Evolutionary conservation across 2,888 invertebrate genomes (phyloP).

Genomic region (Argyra leucocephala): DNA sequence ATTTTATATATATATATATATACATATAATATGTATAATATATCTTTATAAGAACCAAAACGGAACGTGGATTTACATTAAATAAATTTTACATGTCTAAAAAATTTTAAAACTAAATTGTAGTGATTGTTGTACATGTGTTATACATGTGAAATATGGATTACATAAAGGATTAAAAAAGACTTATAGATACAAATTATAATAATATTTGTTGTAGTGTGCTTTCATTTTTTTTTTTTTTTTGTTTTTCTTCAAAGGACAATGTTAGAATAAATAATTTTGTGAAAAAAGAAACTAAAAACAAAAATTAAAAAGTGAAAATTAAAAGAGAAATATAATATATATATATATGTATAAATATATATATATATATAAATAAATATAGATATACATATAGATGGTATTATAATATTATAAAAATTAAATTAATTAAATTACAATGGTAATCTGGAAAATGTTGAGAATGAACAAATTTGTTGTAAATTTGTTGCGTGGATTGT

Average conservation of each 20-base stretch:
- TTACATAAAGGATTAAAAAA: neutral
- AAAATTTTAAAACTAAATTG: neutral
- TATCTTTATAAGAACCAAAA: too few relatives aligned
- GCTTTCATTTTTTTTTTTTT: too few relatives aligned
- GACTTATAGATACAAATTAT: too few relatives aligned
- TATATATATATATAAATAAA: neutral
- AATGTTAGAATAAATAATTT: neutral
- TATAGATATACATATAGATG: neutral
- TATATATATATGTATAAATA: neutral
- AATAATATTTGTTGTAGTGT: too few relatives aligned
- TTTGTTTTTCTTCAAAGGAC: neutral
- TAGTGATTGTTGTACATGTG: neutral
- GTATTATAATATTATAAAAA: too few relatives aligned
- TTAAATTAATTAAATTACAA: neutral
- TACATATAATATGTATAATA: too few relatives aligned
- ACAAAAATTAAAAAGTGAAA: neutral
- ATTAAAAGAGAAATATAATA: neutral
- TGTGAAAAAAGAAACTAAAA: neutral
- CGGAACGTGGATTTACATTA: too few relatives aligned
- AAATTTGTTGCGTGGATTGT: neutral
- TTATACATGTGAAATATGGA: neutral
- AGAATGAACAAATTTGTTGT: neutral
- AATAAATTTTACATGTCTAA: too few relatives aligned
- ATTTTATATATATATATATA: too few relatives aligned
- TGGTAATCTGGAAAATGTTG: neutral